Base-by-base conservation (phyloP, 2,888 invertebrate genomes). In the Lithophane semibrunnea region DNA sequence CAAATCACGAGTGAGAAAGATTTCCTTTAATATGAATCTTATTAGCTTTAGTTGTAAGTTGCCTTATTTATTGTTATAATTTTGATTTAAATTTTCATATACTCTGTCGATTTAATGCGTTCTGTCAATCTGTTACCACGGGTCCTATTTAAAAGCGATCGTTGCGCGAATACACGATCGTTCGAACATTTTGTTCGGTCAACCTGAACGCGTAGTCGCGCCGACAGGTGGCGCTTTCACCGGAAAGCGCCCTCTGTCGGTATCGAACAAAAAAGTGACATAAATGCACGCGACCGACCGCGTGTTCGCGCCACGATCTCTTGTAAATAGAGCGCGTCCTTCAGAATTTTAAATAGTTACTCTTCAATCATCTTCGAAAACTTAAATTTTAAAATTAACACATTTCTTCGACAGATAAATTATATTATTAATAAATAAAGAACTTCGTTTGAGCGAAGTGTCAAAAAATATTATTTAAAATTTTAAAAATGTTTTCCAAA, bases 361-460 rank as follows among this genome's bases (percentile, higher is more conserved):
- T 47, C 10, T 24, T 47, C 24, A 37, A 16, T 37, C 13, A 24
- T 21, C 24, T 21, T 16, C 0, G 13, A 63, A 0, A 49, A 29
- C 10, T 13, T 24, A 21, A 21, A 54, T 21, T 16, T n/a, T n/a
- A 16, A 54, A 66, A 8, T 49, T 29, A 71, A 49, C 9, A 3
- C 3, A 52, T 71, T 78, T 58, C n/a, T 37, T 73, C 37, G 65
- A n/a, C 47, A 65, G 16, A 60, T 68, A 58, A 66, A 72, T 67
- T 73, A 73, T 71, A 56, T 44, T 56, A 56, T 64, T 70, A 82
- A 69, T 69, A 63, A 60, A 56, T 73, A 49, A 49, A 60, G 44
- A 67, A 49, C 83, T 86, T 85, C 75, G 86, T 76, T 71, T 71
- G 61, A 71, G 75, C 79, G 76, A 74, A 83, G 89, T 91, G 88